Conservation (phyloP, 2,888 invertebrate species). For the Meganola albula region DNA sequence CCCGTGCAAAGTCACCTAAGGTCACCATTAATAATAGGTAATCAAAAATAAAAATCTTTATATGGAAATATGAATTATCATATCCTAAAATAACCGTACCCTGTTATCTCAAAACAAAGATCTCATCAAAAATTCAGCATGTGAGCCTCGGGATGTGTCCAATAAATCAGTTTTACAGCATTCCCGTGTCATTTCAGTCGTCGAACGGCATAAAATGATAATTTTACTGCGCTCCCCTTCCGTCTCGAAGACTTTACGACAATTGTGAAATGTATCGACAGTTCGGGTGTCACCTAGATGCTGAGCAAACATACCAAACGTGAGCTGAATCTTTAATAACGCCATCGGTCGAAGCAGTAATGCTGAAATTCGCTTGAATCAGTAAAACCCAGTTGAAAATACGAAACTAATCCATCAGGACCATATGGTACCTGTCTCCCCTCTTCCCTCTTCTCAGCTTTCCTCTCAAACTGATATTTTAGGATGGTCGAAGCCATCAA, state of each 20-base stretch:
- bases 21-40: no score
- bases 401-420: conserved; percentile 37
- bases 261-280: conserved; percentile 79
- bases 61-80: no score
- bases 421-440: conserved; percentile 56
- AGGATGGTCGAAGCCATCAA: conserved; percentile 55
- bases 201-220: conserved; percentile 78
- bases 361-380: conserved; percentile 33
- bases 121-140: conserved; percentile 73
- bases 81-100: conserved; percentile 33
- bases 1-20: no score
- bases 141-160: conserved; percentile 70
- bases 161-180: conserved; percentile 78
- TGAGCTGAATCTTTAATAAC: conserved; percentile 26
- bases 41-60: no score
- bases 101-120: conserved; percentile 65
- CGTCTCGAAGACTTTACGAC: conserved; percentile 74
- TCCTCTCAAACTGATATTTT: conserved; percentile 55
- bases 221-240: conserved; percentile 76
- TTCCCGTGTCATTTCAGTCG: conserved; percentile 77
- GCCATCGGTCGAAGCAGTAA: conserved; percentile 31
- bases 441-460: conserved; percentile 28
- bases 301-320: conserved; percentile 37
- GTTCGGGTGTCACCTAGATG: conserved; percentile 70
- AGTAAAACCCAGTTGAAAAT: conserved; percentile 17